phyloP scores from a whole-genome alignment of 2,113 vertebrate genomes.

The Lethenteron camtschaticum region DNA sequence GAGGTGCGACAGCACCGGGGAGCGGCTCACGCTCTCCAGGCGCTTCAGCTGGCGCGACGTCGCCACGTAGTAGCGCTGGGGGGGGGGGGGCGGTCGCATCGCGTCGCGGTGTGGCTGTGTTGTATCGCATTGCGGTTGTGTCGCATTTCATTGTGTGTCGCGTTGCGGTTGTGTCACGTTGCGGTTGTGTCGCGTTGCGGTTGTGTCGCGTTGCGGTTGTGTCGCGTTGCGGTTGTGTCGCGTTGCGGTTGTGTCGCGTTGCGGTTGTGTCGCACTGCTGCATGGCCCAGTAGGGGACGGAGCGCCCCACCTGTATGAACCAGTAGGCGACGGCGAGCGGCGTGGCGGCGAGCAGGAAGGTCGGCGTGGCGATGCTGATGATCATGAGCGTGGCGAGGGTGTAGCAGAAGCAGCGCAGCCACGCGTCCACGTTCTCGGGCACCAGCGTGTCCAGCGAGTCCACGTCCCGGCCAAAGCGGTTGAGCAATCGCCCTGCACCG shows the following conservation, averaged over 20 bases:
- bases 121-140: too few relatives aligned
- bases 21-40: slow-evolving; percentile 13
- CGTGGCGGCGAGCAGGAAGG: background rate
- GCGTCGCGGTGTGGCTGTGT: too few relatives aligned
- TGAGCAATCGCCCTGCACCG: slow-evolving; percentile 21
- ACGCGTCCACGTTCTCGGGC: slow-evolving; percentile 28
- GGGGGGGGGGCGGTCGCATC: too few relatives aligned
- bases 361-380: background rate
- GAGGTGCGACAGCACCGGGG: slow-evolving; percentile 22
- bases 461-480: slow-evolving; percentile 44
- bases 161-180: too few relatives aligned
- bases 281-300: too few relatives aligned
- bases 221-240: too few relatives aligned
- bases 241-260: too few relatives aligned
- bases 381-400: background rate
- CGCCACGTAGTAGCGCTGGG: slow-evolving; percentile 16
- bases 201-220: too few relatives aligned
- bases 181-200: too few relatives aligned
- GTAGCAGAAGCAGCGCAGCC: slow-evolving; percentile 2
- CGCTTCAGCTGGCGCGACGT: slow-evolving; percentile 18
- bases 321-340: slow-evolving; percentile 3
- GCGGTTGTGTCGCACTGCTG: too few relatives aligned
- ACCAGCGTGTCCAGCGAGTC: slow-evolving; percentile 35
- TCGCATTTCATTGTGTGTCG: too few relatives aligned
- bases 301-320: background rate